Evolutionary conservation across 1,140 invertebrate genomes (phyloP).

Genomic region (Drosophila teissieri): DNA sequence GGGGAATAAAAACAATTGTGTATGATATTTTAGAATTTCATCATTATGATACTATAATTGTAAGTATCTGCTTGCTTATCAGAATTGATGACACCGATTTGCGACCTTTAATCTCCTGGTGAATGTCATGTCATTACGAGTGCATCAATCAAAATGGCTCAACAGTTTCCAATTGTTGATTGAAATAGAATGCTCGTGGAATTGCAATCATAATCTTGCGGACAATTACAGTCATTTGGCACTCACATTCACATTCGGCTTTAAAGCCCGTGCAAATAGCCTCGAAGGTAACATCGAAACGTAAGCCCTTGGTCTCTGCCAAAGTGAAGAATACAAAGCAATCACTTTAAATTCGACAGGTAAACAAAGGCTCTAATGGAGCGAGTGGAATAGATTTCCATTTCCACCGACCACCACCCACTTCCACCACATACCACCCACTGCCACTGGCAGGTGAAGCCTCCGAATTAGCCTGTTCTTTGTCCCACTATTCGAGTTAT

Average conservation of each 20-base stretch:
- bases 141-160: conserved; percentile 12
- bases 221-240: neutral
- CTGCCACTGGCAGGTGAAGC: neutral
- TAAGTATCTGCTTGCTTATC: neutral
- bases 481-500: conserved; percentile 60
- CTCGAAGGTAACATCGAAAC: neutral
- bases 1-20: too few relatives aligned
- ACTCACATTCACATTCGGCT: neutral
- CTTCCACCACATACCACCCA: too few relatives aligned
- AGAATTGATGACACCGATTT: neutral
- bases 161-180: conserved; percentile 4
- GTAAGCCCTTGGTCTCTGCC: neutral
- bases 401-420: too few relatives aligned
- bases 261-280: neutral
- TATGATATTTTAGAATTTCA: too few relatives aligned
- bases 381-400: conserved; percentile 35
- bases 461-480: conserved; percentile 16
- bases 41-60: neutral
- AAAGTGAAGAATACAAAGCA: conserved; percentile 5
- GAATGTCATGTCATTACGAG: conserved; percentile 1
- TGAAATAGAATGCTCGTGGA: conserved; percentile 14
- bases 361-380: conserved; percentile 22
- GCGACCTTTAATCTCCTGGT: neutral
- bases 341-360: conserved; percentile 1
- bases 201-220: conserved; percentile 8